A percentile compares a stretch with the other conserved stretches of the same genome.
These are phyloP conservation scores for Rhynchophorus ferrugineus DNA, from an alignment of 1,140 invertebrate genomes.

Conservation along the genomic window DNA sequence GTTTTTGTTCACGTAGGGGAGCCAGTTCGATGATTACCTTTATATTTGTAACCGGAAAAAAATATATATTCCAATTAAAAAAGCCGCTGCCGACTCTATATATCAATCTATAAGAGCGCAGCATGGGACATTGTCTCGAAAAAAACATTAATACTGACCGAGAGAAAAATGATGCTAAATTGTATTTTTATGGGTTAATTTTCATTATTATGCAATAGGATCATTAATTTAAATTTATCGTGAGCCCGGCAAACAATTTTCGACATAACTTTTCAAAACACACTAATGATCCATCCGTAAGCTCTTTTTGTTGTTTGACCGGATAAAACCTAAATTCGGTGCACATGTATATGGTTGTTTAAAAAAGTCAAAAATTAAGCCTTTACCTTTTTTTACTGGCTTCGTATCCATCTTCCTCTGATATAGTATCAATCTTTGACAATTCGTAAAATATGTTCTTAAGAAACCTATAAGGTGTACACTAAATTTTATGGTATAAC, in stretches of 20 bases:
- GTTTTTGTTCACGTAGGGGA: slow-evolving; percentile 33
- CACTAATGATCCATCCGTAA: no score
- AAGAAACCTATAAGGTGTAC: no score
- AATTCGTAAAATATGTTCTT: no score
- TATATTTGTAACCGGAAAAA: slow-evolving; percentile 37
- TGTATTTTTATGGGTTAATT: slow-evolving; percentile 23
- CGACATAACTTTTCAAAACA: no score
- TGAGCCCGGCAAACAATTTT: background rate
- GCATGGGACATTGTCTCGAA: slow-evolving; percentile 34
- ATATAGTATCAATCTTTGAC: no score
- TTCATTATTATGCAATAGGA: slow-evolving; percentile 7
- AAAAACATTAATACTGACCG: slow-evolving; percentile 37
- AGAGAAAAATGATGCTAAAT: slow-evolving; percentile 34
- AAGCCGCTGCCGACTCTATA: slow-evolving; percentile 39
- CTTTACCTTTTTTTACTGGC: no score
- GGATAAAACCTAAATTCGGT: no score
- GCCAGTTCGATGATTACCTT: slow-evolving; percentile 40
- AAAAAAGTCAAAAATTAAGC: no score
- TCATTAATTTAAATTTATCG: background rate
- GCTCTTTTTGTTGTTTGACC: no score
- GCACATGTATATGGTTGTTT: no score
- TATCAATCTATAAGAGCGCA: slow-evolving; percentile 40
- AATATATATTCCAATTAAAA: slow-evolving; percentile 43
- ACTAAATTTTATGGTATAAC: no score
- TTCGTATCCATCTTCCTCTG: no score